Percentiles rank a stretch among this genome's conserved stretches.
Conservation (phyloP, 2,888 invertebrate species). For the Branchellion lobata region DNA sequence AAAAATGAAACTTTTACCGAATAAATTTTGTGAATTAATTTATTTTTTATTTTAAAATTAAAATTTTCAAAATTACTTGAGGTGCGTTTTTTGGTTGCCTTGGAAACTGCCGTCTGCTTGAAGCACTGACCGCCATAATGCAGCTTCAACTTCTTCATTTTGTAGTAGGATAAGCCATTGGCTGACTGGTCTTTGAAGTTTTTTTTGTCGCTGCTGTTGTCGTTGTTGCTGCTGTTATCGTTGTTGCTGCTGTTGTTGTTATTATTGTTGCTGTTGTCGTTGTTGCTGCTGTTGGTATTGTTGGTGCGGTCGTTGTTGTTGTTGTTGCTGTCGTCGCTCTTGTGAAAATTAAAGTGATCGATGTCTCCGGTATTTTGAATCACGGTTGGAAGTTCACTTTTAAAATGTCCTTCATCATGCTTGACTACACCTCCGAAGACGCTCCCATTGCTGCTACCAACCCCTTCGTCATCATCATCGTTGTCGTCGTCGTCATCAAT, state of each 20-base stretch:
- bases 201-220: neutral
- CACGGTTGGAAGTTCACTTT: no score
- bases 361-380: no score
- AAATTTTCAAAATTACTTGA: neutral
- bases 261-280: no score
- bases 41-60: no score
- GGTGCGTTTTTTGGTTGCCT: neutral
- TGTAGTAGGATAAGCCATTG: neutral
- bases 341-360: no score
- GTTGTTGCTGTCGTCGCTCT: no score
- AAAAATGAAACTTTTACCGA: no score
- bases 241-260: neutral
- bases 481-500: slow-evolving; percentile 4
- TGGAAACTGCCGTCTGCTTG: neutral
- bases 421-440: no score
- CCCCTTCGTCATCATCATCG: neutral
- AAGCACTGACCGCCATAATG: neutral
- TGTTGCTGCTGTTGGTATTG: neutral
- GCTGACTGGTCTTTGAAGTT: neutral
- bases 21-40: no score
- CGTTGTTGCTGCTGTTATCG: neutral
- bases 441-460: no score
- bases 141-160: neutral
- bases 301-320: no score
- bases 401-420: no score